Percentiles rank a stretch among this genome's conserved stretches.
These are phyloP conservation scores for Metaphire vulgaris DNA, from an alignment of 1,140 invertebrate genomes.

Conservation along the genomic window DNA sequence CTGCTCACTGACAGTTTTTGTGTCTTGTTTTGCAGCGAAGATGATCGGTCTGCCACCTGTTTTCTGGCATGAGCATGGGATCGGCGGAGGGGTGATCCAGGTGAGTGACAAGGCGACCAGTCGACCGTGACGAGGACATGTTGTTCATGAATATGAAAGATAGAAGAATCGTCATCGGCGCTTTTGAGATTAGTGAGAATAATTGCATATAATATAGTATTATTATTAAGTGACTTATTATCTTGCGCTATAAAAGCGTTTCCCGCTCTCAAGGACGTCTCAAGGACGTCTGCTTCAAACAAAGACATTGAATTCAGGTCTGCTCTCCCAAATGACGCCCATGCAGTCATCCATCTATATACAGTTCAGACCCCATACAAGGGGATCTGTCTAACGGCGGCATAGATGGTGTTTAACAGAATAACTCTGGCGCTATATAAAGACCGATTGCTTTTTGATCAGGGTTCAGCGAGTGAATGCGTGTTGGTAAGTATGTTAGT, in stretches of 20 bases:
- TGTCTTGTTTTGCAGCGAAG: conserved; percentile 45
- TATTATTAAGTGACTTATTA: background rate
- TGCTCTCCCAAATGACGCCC: background rate
- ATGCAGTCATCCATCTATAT: too few relatives aligned
- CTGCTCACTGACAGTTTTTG: too few relatives aligned
- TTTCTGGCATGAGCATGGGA: conserved; percentile 74
- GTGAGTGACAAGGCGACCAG: conserved; percentile 36
- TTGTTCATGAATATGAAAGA: background rate
- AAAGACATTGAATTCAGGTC: background rate
- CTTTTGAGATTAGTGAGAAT: background rate
- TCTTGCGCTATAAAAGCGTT: background rate
- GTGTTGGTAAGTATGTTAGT: conserved; percentile 90
- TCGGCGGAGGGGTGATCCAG: conserved; percentile 88
- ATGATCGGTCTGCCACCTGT: conserved; percentile 82
- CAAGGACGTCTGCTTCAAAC: background rate
- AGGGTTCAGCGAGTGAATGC: conserved; percentile 97
- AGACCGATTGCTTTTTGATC: too few relatives aligned
- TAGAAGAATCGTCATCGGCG: too few relatives aligned
- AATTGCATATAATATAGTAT: background rate
- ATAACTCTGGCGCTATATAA: too few relatives aligned
- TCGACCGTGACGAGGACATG: background rate
- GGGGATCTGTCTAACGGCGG: too few relatives aligned
- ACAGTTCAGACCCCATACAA: too few relatives aligned
- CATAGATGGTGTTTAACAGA: too few relatives aligned
- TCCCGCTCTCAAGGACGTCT: too few relatives aligned